These are phyloP conservation scores for Chaetogeoica ovagalla DNA, from an alignment of 2,888 invertebrate species.

Conservation along the genomic window DNA sequence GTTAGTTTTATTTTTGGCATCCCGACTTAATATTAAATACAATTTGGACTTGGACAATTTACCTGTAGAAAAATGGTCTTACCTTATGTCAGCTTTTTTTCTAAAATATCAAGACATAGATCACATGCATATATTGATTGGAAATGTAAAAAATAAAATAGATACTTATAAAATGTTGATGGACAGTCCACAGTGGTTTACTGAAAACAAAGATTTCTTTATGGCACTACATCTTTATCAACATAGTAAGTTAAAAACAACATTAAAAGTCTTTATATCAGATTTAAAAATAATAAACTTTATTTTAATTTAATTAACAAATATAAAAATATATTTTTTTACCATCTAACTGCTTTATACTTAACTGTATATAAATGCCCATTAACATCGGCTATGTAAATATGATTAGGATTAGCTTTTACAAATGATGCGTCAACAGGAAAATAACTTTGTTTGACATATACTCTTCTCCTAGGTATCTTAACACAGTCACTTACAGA, in stretches of 20 bases:
- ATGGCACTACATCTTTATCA: constrained; percentile 26
- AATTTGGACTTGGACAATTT: constrained; percentile 18
- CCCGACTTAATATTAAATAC: constrained; percentile 12
- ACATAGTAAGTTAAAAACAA: constrained; percentile 32
- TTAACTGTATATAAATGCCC: constrained; percentile 54
- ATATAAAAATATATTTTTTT: not conserved
- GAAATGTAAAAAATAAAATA: constrained; percentile 26
- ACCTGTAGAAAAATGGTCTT: constrained; percentile 31
- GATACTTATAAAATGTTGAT: constrained; percentile 27
- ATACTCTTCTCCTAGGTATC: constrained; percentile 64
- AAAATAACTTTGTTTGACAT: constrained; percentile 64
- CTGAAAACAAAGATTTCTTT: constrained; percentile 36
- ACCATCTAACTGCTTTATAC: constrained; percentile 53
- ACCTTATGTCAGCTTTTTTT: constrained; percentile 45
- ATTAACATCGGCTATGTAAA: constrained; percentile 53
- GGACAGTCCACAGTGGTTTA: constrained; percentile 31
- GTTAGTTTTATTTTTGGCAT: constrained; percentile 33
- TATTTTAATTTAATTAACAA: constrained; percentile 1
- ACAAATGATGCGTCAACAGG: constrained; percentile 54
- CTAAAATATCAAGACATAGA: constrained; percentile 1
- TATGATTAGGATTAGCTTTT: constrained; percentile 54
- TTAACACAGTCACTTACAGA: constrained; percentile 44
- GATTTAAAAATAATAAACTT: not conserved
- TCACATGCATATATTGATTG: constrained; percentile 9
- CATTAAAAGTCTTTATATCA: not conserved